A percentile compares a stretch with the other conserved stretches of the same genome.
Evolutionary conservation across 2,797 vertebrate genomes (phyloP).

Genomic region (Danio aesculapii): DNA sequence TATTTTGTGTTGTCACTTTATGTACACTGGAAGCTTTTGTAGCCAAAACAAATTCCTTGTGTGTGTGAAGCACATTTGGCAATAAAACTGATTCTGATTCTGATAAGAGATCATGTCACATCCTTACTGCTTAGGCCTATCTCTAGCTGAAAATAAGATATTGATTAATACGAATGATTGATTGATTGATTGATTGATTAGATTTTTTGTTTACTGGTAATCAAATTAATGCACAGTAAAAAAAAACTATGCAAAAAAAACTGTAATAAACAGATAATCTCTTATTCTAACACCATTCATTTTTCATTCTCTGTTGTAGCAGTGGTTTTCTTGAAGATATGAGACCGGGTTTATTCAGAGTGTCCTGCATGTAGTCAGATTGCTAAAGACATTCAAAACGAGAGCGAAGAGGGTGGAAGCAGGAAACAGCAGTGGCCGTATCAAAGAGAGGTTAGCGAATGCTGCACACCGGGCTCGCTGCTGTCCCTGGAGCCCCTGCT

Average conservation of each 20-base stretch:
- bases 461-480: conserved; percentile 45
- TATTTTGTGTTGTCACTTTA: no score
- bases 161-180: no score
- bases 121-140: conserved; percentile 42
- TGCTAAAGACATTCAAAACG: conserved; percentile 20
- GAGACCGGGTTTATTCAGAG: conserved; percentile 5
- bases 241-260: background rate
- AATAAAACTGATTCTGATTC: no score
- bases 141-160: no score
- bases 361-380: conserved; percentile 35
- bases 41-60: no score
- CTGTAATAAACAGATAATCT: background rate
- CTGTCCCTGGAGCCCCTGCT: conserved; percentile 62
- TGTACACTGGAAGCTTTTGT: no score
- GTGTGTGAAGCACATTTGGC: no score
- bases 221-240: background rate
- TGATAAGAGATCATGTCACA: no score
- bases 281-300: background rate
- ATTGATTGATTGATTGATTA: background rate
- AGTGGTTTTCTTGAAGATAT: conserved; percentile 20
- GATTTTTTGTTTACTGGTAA: background rate
- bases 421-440: conserved; percentile 51
- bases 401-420: conserved; percentile 34
- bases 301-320: conserved; percentile 1
- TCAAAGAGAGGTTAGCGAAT: conserved; percentile 64